phyloP scores from a whole-genome alignment of 2,888 invertebrate species.

The Melinopterus prodromus region DNA sequence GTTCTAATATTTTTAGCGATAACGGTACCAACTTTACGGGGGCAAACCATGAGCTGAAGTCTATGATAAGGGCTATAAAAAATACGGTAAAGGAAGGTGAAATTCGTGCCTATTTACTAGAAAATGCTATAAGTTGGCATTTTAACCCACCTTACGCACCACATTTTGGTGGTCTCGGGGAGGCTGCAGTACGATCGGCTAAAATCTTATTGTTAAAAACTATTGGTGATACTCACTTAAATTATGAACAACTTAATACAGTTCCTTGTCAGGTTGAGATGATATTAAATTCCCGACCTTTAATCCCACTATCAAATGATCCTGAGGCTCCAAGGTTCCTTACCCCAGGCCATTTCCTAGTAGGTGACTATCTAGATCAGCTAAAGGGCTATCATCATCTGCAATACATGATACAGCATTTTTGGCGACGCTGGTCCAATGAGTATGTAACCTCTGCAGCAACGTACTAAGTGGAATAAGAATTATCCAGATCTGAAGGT shows the following conservation, averaged over 20 bases:
- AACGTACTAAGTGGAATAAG: constrained; percentile 6
- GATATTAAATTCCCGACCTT: constrained; percentile 8
- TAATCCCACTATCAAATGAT: constrained; percentile 7
- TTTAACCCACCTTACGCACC: constrained; percentile 15
- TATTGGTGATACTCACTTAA: not conserved
- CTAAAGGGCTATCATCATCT: constrained; percentile 5
- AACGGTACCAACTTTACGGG: too few relatives aligned
- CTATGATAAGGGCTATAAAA: too few relatives aligned
- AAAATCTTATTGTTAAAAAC: not conserved
- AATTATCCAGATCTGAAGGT: not conserved
- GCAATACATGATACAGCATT: constrained; percentile 12
- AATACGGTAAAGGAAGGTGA: too few relatives aligned
- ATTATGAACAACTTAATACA: not conserved
- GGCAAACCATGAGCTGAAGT: too few relatives aligned
- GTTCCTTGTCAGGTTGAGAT: constrained; percentile 7
- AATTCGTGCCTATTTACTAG: too few relatives aligned
- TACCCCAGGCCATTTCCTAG: constrained; percentile 13
- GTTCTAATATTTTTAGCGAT: too few relatives aligned
- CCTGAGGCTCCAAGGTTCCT: not conserved
- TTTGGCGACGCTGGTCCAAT: constrained; percentile 14
- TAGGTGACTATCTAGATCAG: not conserved
- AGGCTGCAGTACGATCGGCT: not conserved
- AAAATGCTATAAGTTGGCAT: constrained; percentile 8
- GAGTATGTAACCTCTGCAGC: constrained; percentile 13
- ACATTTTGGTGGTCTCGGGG: constrained; percentile 9